phyloP scores from a whole-genome alignment of 2,113 vertebrate species.

The Gorsachius goisagi region DNA sequence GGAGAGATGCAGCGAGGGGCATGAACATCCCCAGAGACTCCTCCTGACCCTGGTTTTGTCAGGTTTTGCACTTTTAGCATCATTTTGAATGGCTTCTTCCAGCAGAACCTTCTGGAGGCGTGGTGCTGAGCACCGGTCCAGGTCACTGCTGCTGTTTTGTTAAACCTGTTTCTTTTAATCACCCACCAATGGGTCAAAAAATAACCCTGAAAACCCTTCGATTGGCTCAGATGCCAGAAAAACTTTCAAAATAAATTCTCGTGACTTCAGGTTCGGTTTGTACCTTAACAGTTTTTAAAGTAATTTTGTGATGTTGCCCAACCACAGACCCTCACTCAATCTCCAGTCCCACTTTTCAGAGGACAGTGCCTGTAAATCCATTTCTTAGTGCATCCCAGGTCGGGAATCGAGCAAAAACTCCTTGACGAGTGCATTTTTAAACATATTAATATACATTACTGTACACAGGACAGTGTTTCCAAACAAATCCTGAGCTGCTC shows the following conservation, averaged over 20 bases:
- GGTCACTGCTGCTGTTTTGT: neutral
- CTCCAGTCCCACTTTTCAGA: neutral
- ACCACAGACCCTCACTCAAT: neutral
- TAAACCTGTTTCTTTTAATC: neutral
- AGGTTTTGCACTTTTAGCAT: neutral
- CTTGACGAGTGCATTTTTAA: neutral
- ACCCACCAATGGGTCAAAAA: accelerated
- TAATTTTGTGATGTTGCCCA: neutral
- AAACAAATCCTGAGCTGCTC: neutral
- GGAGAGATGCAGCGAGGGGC: neutral
- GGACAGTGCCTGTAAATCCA: neutral
- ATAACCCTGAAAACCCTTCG: neutral
- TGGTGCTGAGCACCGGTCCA: accelerated
- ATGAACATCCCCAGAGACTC: neutral
- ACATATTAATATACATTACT: neutral
- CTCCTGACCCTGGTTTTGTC: accelerated
- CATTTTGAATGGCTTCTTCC: neutral
- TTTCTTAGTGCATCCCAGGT: neutral
- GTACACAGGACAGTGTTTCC: neutral
- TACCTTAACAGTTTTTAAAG: neutral
- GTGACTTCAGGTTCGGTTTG: neutral
- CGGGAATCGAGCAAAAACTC: neutral
- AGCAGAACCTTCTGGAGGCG: neutral
- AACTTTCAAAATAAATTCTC: neutral
- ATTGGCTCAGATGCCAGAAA: neutral